Base-by-base conservation (phyloP, 2,113 vertebrate species). In the Gambusia holbrooki region DNA sequence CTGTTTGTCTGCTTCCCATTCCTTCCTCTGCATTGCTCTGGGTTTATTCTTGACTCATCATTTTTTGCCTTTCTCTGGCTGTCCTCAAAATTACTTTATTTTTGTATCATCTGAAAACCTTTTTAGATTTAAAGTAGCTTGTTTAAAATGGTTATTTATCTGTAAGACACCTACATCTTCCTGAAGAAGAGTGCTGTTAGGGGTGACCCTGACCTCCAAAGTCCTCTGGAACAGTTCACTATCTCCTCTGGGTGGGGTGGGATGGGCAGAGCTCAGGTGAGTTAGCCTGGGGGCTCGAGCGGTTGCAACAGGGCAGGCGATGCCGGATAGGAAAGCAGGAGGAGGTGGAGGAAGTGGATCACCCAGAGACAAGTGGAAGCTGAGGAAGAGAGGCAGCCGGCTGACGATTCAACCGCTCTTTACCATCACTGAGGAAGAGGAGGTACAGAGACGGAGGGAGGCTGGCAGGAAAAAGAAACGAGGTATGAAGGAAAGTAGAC, bases 341-440 rank as follows among this genome's bases (percentile, higher is more conserved):
- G 82, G 84, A 79, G 63, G 84, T 70, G 83, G 87, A 83, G 77
- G 51, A 58, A 58, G 84, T 27, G 54, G 80, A 86, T 87, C 83
- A 90, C 75, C 76, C 90, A 81, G 30, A 92, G 93, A 79, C 93
- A 95, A 89, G 84, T 93, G 95, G 87, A 95, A 94, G 68, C 79
- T 95, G 90, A 96, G 95, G 93, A 97, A 95, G 92, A 93, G 91
- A 84, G 91, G 92, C 87, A 89, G 94, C 88, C 95, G 95, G 82
- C 92, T 96, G 54, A 84, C 89, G 84, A 92, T 95, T 69, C 93
- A 94, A 28, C 92, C 93, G 67, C 95, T 99, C 71, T 99, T 97
- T 91, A 99, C 98, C 90, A 99, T 99, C 92, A 95, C 93, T 5
- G 98, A 99, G 93, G 98, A 99, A 89, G 98, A 99, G 71, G 98